A percentile compares a stretch with the other conserved stretches of the same genome.
phyloP scores from a whole-genome alignment of 2,797 vertebrate species.

The Tokudaia muenninki region DNA sequence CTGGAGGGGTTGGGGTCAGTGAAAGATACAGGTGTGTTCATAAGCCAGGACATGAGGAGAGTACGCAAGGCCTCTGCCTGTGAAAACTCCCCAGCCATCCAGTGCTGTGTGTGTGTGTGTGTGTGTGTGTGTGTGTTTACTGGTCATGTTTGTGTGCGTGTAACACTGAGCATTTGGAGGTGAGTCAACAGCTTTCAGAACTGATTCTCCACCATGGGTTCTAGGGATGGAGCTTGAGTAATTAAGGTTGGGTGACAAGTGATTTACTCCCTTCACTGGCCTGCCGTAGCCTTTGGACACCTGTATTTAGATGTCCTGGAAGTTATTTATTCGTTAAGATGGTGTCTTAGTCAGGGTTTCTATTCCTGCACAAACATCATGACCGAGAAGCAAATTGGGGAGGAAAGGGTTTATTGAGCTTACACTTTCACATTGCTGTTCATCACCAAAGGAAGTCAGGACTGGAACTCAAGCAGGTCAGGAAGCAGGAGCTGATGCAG shows the following conservation, averaged over 20 bases:
- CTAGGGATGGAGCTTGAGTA: too few relatives aligned
- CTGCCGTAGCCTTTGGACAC: not conserved
- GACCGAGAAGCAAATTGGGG: too few relatives aligned
- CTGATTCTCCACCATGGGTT: not conserved
- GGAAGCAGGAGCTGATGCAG: too few relatives aligned
- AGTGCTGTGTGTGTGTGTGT: not conserved
- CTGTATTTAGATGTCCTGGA: not conserved
- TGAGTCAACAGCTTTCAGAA: not conserved
- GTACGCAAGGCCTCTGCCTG: not conserved
- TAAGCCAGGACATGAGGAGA: not conserved
- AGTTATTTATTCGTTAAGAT: not conserved
- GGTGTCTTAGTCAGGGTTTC: too few relatives aligned
- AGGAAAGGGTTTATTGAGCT: too few relatives aligned
- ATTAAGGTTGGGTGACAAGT: not conserved
- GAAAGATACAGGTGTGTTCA: not conserved
- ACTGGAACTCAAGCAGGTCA: too few relatives aligned
- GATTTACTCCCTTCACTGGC: too few relatives aligned
- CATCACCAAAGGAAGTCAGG: too few relatives aligned
- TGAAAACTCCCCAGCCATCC: not conserved
- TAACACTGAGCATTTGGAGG: too few relatives aligned
- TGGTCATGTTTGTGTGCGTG: not conserved
- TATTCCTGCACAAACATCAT: too few relatives aligned
- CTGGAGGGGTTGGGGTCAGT: not conserved
- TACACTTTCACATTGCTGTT: too few relatives aligned
- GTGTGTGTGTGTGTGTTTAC: not conserved